phyloP scores from a whole-genome alignment of 2,797 vertebrate species.

The Karalla daura region DNA sequence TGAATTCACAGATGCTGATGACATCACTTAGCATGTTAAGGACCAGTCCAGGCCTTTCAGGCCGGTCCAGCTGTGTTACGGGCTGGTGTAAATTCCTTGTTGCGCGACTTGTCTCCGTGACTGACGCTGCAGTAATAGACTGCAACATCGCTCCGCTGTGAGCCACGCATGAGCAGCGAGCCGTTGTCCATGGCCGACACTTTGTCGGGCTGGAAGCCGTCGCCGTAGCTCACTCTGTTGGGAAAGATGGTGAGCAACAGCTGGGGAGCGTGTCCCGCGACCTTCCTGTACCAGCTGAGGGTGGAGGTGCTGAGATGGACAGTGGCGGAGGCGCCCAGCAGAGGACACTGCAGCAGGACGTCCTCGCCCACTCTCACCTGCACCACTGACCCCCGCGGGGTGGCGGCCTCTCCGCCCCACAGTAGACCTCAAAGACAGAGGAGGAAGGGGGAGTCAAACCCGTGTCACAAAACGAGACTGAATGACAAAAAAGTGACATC shows the following conservation, averaged over 20 bases:
- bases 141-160: conserved; percentile 19
- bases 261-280: not conserved
- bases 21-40: too few relatives aligned
- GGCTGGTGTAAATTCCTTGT: too few relatives aligned
- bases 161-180: conserved; percentile 45
- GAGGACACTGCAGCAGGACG: conserved; percentile 57
- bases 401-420: not conserved
- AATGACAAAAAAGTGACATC: too few relatives aligned
- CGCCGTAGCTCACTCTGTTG: not conserved
- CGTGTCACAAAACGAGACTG: too few relatives aligned
- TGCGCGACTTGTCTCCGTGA: not conserved
- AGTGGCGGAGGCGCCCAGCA: conserved; percentile 23
- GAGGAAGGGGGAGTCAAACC: too few relatives aligned
- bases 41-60: too few relatives aligned
- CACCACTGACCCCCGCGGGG: not conserved
- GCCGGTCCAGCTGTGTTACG: too few relatives aligned
- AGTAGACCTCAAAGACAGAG: conserved; percentile 10
- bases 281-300: conserved; percentile 67
- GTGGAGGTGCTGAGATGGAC: accelerated
- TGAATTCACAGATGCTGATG: too few relatives aligned
- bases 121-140: conserved; percentile 64
- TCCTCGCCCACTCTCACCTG: conserved; percentile 39
- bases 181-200: conserved; percentile 4
- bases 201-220: not conserved
- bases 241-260: conserved; percentile 42